These are phyloP conservation scores for Myotis davidii DNA, from an alignment of 2,113 vertebrate genomes.

Conservation along the genomic window DNA sequence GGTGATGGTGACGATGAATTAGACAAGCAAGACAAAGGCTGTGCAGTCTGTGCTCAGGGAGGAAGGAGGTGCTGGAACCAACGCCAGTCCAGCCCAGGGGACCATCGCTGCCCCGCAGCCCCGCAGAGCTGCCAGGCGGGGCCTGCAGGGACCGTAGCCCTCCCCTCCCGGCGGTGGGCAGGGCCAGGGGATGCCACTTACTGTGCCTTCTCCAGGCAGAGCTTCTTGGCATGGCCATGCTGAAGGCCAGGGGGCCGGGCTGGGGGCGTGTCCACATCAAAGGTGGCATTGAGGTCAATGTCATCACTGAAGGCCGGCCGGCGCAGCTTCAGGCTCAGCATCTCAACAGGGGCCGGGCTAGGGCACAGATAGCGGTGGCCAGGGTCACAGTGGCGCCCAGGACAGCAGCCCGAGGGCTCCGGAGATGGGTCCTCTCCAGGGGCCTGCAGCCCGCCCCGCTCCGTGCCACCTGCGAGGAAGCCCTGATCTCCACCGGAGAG, in stretches of 20 bases:
- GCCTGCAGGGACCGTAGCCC: background rate
- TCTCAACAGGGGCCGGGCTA: slow-evolving; percentile 91
- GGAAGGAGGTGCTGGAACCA: background rate
- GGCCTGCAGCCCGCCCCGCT: background rate
- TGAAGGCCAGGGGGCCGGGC: slow-evolving; percentile 77
- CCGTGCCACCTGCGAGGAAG: background rate
- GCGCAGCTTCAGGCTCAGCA: slow-evolving; percentile 88
- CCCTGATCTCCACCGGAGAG: background rate
- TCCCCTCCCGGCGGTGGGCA: background rate
- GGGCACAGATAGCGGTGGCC: background rate
- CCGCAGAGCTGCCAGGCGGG: background rate
- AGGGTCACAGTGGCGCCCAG: background rate
- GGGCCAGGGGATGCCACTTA: slow-evolving; percentile 81
- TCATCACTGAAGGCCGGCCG: slow-evolving; percentile 84
- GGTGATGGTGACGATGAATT: background rate
- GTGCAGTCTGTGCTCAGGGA: background rate
- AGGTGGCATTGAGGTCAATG: slow-evolving; percentile 91
- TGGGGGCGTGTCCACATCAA: slow-evolving; percentile 91
- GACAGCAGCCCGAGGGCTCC: background rate
- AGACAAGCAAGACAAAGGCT: background rate
- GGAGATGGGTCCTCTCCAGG: background rate
- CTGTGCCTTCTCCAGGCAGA: slow-evolving; percentile 87
- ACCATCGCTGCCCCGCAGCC: background rate
- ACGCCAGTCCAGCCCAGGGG: background rate
- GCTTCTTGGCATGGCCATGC: slow-evolving; percentile 86